phyloP scores from a whole-genome alignment of 2,797 vertebrate species.

The Lacerta agilis region DNA sequence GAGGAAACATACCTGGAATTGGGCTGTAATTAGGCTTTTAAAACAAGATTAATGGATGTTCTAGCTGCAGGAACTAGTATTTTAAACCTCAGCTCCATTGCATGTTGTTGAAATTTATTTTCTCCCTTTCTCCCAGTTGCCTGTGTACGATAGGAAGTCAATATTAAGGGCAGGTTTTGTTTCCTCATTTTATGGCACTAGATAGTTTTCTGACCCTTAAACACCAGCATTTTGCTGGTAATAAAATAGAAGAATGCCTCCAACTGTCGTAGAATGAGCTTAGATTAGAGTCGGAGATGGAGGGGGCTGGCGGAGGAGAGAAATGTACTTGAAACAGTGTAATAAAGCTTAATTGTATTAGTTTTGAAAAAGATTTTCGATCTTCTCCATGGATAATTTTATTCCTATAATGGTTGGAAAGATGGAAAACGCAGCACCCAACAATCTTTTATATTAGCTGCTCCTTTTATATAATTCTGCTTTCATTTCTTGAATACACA shows the following conservation, averaged over 20 bases:
- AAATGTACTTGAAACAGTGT: conserved; percentile 68
- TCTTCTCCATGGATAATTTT: conserved; percentile 78
- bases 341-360: conserved; percentile 77
- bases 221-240: conserved; percentile 61
- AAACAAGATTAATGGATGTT: conserved; percentile 19
- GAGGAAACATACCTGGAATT: not conserved
- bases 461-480: conserved; percentile 77
- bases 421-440: conserved; percentile 67
- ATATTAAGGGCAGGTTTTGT: conserved; percentile 56
- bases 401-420: conserved; percentile 75
- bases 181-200: conserved; percentile 50
- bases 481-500: conserved; percentile 74
- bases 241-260: conserved; percentile 62
- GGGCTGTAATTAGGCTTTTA: conserved; percentile 13
- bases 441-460: conserved; percentile 79
- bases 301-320: conserved; percentile 53
- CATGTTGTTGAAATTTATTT: conserved; percentile 26
- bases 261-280: conserved; percentile 32
- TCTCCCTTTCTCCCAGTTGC: conserved; percentile 21
- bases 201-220: conserved; percentile 70
- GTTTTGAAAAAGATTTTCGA: conserved; percentile 75
- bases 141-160: conserved; percentile 34
- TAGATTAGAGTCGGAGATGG: conserved; percentile 55
- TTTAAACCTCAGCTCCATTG: conserved; percentile 4
- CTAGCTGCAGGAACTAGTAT: not conserved